These are phyloP conservation scores for Daptonema setosum DNA, from an alignment of 2,888 invertebrate species.

Conservation along the genomic window DNA sequence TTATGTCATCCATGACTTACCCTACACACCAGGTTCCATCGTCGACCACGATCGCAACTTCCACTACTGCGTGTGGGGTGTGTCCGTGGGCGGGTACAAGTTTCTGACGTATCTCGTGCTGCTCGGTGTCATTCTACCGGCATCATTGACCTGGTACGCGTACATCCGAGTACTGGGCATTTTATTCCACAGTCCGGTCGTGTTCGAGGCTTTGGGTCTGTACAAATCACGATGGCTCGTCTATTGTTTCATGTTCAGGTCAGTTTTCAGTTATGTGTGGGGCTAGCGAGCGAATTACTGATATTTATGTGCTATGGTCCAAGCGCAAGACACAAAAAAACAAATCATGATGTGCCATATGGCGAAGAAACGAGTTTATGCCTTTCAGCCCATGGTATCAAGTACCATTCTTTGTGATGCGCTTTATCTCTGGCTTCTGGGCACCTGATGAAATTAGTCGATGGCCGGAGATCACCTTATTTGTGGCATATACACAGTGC, in stretches of 20 bases:
- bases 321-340: no score
- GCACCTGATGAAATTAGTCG: background rate
- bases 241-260: slow-evolving; percentile 22
- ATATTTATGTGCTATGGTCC: no score
- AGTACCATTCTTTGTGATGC: slow-evolving; percentile 18
- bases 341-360: no score
- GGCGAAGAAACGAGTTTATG: no score
- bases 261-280: no score
- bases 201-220: slow-evolving; percentile 24
- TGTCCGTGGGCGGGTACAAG: slow-evolving; percentile 20
- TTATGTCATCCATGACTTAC: no score
- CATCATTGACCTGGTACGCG: slow-evolving; percentile 13
- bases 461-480: slow-evolving; percentile 11
- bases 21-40: no score
- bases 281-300: no score
- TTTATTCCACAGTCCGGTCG: slow-evolving; percentile 25
- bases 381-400: slow-evolving; percentile 20
- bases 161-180: slow-evolving; percentile 24
- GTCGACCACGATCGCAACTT: slow-evolving; percentile 9
- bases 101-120: slow-evolving; percentile 24
- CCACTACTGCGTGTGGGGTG: slow-evolving; percentile 21
- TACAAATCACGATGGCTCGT: slow-evolving; percentile 24
- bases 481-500: slow-evolving; percentile 14
- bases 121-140: slow-evolving; percentile 13
- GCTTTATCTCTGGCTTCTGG: background rate